Evolutionary conservation across 2,888 invertebrate species (phyloP).

Genomic region (Troglohyphantes excavatus): DNA sequence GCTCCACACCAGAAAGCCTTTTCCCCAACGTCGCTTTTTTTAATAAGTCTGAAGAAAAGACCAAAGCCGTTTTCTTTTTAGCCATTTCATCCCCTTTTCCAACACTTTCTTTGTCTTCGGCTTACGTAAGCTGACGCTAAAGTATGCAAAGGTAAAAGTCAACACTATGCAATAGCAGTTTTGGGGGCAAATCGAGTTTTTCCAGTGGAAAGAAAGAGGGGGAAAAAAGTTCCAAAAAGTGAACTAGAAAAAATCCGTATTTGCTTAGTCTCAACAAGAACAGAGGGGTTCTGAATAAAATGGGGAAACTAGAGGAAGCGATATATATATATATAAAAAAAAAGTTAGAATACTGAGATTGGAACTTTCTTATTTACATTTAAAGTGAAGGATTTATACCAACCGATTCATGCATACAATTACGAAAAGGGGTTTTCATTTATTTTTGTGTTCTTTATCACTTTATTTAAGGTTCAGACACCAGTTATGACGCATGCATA

Average conservation of each 20-base stretch:
- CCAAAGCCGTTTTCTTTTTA: constrained; percentile 7
- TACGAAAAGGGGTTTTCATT: constrained; percentile 23
- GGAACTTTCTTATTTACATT: constrained; percentile 75
- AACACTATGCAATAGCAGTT: constrained; percentile 69
- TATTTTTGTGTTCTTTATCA: constrained; percentile 33
- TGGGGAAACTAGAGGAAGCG: constrained; percentile 13
- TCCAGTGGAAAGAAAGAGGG: constrained; percentile 24
- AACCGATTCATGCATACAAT: constrained; percentile 65
- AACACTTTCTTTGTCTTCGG: constrained; percentile 27
- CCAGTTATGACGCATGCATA: constrained; percentile 31
- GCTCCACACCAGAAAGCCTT: neutral
- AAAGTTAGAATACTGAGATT: constrained; percentile 59
- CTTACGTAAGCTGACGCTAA: constrained; percentile 68
- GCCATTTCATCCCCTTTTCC: neutral
- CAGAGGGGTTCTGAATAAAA: constrained; percentile 6
- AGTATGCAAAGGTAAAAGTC: constrained; percentile 73
- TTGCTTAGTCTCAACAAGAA: constrained; percentile 65
- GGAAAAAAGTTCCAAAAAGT: neutral
- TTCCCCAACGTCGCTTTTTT: constrained; percentile 10
- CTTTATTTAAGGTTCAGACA: constrained; percentile 53
- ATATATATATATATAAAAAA: no score
- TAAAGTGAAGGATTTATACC: constrained; percentile 72
- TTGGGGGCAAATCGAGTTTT: constrained; percentile 27
- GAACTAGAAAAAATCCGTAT: constrained; percentile 48
- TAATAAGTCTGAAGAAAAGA: neutral